Percentiles rank a stretch among this genome's conserved stretches.
These are phyloP conservation scores for Drosophila diplacantha DNA, from an alignment of 2,888 invertebrate species.

Conservation along the genomic window DNA sequence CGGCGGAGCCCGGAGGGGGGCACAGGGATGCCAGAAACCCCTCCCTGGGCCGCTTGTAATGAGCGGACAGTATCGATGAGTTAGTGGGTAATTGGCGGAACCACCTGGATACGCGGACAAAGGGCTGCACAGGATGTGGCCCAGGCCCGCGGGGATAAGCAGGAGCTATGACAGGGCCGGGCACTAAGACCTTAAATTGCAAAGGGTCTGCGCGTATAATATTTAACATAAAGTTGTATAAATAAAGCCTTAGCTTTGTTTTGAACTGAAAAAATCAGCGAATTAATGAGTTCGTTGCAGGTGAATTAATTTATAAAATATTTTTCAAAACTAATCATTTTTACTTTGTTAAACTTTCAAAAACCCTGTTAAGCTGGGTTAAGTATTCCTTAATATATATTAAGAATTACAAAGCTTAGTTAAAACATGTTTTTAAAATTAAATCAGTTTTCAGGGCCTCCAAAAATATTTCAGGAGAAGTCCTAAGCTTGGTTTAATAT, in stretches of 20 bases:
- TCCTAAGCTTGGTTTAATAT: background rate
- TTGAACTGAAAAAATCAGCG: background rate
- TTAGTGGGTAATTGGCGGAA: conserved; percentile 17
- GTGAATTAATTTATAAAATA: background rate
- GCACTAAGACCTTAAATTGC: background rate
- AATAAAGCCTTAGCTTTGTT: background rate
- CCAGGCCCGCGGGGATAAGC: background rate
- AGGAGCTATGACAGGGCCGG: background rate
- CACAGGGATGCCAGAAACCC: too few relatives aligned
- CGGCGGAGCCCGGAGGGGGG: too few relatives aligned
- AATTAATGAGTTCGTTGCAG: background rate
- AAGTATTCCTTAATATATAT: too few relatives aligned
- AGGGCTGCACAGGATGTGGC: conserved; percentile 32
- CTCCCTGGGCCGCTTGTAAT: conserved; percentile 6
- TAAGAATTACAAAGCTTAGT: too few relatives aligned
- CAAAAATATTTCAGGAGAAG: background rate
- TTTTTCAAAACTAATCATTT: too few relatives aligned
- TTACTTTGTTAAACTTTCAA: too few relatives aligned
- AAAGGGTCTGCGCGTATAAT: too few relatives aligned
- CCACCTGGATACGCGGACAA: conserved; percentile 4
- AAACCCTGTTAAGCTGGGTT: too few relatives aligned
- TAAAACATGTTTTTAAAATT: background rate
- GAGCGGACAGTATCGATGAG: conserved; percentile 27
- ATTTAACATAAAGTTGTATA: background rate
- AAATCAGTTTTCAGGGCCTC: too few relatives aligned